Evolutionary conservation across 2,113 vertebrate genomes (phyloP).

Genomic region (Paradisaea rubra): DNA sequence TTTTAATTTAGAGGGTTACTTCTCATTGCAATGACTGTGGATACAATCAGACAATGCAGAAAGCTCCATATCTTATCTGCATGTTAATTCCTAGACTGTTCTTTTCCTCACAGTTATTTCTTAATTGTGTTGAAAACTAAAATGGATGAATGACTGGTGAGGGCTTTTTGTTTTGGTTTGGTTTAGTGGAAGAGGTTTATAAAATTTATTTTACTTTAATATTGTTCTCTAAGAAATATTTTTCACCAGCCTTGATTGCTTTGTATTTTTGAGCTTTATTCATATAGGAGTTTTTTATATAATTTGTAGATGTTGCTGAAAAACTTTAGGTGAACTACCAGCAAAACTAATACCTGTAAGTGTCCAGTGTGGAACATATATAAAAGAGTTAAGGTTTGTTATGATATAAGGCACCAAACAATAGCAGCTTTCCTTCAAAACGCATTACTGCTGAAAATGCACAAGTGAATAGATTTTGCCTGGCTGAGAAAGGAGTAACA

Average conservation of each 20-base stretch:
- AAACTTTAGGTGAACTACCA: background rate
- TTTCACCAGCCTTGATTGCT: background rate
- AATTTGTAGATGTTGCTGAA: background rate
- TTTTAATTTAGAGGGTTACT: background rate
- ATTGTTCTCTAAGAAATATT: background rate
- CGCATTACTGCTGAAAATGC: background rate
- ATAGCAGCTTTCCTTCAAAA: background rate
- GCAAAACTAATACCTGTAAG: background rate
- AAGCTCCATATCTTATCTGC: background rate
- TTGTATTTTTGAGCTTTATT: background rate
- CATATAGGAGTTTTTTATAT: background rate
- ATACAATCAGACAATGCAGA: background rate
- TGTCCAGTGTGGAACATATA: background rate
- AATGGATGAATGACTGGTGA: background rate
- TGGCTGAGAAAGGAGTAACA: background rate
- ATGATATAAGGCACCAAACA: background rate
- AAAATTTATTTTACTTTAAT: background rate
- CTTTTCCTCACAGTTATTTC: background rate
- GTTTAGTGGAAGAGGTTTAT: background rate
- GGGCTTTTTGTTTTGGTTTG: background rate
- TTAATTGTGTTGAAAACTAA: background rate
- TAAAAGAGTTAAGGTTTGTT: background rate
- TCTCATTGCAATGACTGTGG: background rate
- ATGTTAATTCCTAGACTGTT: background rate
- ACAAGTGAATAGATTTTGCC: background rate